Conservation (phyloP, 2,888 invertebrate genomes). For the Pantelozetes paolii region DNA sequence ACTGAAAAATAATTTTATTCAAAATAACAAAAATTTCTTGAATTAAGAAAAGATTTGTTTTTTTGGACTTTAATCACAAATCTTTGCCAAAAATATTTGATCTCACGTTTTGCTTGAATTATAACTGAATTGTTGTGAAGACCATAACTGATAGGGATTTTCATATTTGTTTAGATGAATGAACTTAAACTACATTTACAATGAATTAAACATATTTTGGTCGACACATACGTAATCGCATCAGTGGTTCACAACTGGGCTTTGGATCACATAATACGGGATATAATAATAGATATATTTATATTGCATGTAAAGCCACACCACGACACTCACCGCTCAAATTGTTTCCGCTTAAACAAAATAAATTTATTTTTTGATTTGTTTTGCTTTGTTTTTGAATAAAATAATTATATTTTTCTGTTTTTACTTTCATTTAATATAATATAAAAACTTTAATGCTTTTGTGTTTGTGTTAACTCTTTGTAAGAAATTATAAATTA, state of each 20-base stretch:
- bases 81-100: neutral
- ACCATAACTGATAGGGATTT: neutral
- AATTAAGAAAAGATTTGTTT: neutral
- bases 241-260: neutral
- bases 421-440: neutral
- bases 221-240: neutral
- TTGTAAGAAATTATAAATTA: neutral
- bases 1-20: too few relatives aligned
- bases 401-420: neutral
- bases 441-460: too few relatives aligned
- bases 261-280: neutral
- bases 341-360: neutral
- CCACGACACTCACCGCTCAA: constrained; percentile 4
- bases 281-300: neutral
- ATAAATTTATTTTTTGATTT: neutral
- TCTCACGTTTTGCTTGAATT: neutral
- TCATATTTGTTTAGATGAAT: neutral
- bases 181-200: neutral
- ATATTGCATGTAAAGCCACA: neutral
- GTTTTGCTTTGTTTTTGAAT: neutral
- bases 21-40: neutral
- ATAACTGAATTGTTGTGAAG: neutral
- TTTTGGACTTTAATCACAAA: neutral
- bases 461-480: too few relatives aligned
- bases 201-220: neutral